Conservation (phyloP, 2,113 vertebrate species). For the Ptilorrhoa leucosticta region DNA sequence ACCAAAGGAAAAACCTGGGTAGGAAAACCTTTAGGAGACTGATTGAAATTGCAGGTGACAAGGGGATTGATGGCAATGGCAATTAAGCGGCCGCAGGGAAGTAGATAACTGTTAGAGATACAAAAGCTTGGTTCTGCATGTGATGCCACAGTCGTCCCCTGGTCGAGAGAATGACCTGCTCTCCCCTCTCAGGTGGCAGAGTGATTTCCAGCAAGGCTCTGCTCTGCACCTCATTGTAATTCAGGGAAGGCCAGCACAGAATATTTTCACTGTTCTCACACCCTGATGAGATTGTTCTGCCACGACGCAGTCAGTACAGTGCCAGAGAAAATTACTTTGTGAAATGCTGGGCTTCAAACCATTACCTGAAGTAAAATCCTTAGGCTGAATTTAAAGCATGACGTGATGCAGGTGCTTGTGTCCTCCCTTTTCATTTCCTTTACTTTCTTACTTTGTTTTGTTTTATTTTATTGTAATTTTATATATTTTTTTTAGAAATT, state of each 20-base stretch:
- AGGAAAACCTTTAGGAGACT: slow-evolving; percentile 30
- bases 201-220: slow-evolving; percentile 25
- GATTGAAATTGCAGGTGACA: slow-evolving; percentile 56
- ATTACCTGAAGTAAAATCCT: slow-evolving; percentile 28
- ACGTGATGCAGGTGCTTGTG: background rate
- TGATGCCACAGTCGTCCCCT: background rate
- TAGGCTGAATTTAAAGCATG: slow-evolving; percentile 1
- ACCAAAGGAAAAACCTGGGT: background rate
- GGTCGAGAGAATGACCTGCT: background rate
- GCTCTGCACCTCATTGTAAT: slow-evolving; percentile 42
- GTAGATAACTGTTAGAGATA: slow-evolving; percentile 66
- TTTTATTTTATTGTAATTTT: background rate
- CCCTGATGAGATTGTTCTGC: slow-evolving; percentile 37
- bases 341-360: background rate
- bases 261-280: slow-evolving; percentile 35
- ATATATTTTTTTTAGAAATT: background rate
- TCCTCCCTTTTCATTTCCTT: background rate
- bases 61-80: slow-evolving; percentile 45
- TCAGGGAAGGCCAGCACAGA: background rate
- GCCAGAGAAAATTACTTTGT: slow-evolving; percentile 42
- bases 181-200: background rate
- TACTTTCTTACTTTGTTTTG: background rate
- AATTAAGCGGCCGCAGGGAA: slow-evolving; percentile 75
- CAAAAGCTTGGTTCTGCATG: slow-evolving; percentile 35
- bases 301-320: background rate